Conservation (phyloP, 2,113 vertebrate genomes). For the Siphamia tubifer region DNA sequence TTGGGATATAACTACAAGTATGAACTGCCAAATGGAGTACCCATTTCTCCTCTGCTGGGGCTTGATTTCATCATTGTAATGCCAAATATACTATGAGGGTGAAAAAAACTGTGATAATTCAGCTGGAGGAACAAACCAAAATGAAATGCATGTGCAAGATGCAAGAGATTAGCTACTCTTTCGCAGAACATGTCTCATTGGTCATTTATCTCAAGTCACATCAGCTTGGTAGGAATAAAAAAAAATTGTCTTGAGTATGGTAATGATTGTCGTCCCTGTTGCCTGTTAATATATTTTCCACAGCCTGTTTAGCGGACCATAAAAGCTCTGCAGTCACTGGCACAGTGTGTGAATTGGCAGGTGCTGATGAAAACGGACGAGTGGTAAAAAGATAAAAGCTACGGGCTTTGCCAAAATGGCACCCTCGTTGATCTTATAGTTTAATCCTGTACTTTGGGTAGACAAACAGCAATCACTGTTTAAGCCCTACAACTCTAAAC, state of each 20-base stretch:
- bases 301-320: neutral
- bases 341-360: constrained; percentile 11
- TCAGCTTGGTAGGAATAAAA: neutral
- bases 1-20: no score
- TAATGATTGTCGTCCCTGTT: constrained; percentile 1
- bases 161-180: no score
- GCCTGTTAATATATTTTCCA: neutral
- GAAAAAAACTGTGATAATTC: no score
- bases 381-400: constrained; percentile 29
- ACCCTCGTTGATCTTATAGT: constrained; percentile 12
- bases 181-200: no score
- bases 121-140: no score
- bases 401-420: constrained; percentile 1
- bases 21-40: no score
- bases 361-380: neutral
- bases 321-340: constrained; percentile 12
- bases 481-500: constrained; percentile 13
- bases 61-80: no score
- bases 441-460: constrained; percentile 26
- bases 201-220: no score
- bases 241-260: neutral
- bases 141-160: no score
- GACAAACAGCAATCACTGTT: constrained; percentile 35
- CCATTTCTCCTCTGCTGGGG: no score
- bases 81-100: no score